Conservation (phyloP, 2,888 invertebrate species). For the Ophion costatus region DNA sequence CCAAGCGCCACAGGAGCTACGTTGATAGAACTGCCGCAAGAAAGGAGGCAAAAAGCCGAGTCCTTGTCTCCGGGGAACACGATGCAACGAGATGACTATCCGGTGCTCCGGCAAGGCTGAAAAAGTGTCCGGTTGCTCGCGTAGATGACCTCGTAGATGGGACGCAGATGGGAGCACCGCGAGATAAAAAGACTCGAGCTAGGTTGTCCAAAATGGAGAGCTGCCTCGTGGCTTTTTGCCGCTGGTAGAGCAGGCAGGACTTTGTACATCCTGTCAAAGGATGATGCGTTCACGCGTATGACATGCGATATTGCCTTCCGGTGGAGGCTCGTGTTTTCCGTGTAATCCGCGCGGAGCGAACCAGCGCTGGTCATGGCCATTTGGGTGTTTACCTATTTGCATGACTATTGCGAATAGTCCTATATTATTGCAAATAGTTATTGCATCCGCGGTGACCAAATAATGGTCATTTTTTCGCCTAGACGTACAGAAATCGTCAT, state of each 20-base stretch:
- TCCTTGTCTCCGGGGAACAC: slow-evolving; percentile 11
- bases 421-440: no score
- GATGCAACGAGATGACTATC: slow-evolving; percentile 40
- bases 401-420: no score
- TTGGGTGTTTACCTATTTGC: no score
- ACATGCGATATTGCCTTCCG: slow-evolving; percentile 10
- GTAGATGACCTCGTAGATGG: slow-evolving; percentile 20
- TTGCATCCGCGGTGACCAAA: no score
- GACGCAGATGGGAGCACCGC: neutral
- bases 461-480: no score
- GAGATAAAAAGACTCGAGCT: slow-evolving; percentile 19
- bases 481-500: no score
- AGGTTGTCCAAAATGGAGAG: slow-evolving; percentile 26
- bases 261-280: slow-evolving; percentile 31
- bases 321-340: neutral
- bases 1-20: slow-evolving; percentile 13
- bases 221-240: neutral
- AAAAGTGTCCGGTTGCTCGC: slow-evolving; percentile 43
- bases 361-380: no score
- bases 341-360: neutral
- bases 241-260: slow-evolving; percentile 7
- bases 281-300: neutral
- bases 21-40: neutral
- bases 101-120: slow-evolving; percentile 34
- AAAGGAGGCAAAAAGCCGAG: neutral